These are phyloP conservation scores for Microctonus brassicae DNA, from an alignment of 2,888 invertebrate species.

Conservation along the genomic window DNA sequence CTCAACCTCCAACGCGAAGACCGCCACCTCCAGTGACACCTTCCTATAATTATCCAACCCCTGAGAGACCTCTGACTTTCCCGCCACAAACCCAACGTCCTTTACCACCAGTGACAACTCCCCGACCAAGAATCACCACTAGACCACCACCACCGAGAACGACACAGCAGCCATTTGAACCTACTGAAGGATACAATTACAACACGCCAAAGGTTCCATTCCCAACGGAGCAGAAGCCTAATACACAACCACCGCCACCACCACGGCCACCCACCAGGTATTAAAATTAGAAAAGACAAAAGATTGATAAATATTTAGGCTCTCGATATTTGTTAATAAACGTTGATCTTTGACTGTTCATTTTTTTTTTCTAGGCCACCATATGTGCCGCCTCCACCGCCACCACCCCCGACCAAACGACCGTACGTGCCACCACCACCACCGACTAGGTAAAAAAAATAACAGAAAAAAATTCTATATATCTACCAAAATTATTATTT, in stretches of 20 bases:
- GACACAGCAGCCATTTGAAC: conserved; percentile 17
- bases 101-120: conserved; percentile 8
- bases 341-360: too few species aligned
- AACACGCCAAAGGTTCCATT: conserved; percentile 35
- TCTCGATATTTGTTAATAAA: too few species aligned
- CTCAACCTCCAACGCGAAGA: conserved; percentile 38
- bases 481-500: neutral
- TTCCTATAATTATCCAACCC: conserved; percentile 48
- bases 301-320: too few species aligned
- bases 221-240: conserved; percentile 8
- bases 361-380: conserved; percentile 5
- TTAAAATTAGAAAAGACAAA: too few species aligned
- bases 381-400: conserved; percentile 17
- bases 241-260: conserved; percentile 39
- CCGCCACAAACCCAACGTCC: conserved; percentile 38
- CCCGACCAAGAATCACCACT: conserved; percentile 34
- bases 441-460: conserved; percentile 31
- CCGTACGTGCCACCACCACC: conserved; percentile 35
- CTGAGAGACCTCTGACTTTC: conserved; percentile 44
- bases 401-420: conserved; percentile 32
- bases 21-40: conserved; percentile 41
- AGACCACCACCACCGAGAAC: conserved; percentile 31
- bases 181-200: conserved; percentile 37
- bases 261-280: conserved; percentile 34
- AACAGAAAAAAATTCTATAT: neutral